Base-by-base conservation (phyloP, 2,888 invertebrate genomes). In the Spodoptera exigua region DNA sequence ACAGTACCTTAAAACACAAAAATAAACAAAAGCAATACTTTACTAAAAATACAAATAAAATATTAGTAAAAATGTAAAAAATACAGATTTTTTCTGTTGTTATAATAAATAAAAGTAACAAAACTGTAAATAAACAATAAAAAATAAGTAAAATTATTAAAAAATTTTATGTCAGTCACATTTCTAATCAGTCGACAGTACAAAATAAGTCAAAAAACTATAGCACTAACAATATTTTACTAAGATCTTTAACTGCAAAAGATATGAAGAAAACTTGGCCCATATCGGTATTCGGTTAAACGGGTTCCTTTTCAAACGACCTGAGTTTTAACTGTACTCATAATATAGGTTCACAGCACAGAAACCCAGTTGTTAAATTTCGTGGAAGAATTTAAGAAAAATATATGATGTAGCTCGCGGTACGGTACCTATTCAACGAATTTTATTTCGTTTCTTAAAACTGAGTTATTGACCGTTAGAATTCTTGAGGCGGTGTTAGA, bases 341-440 rank as follows among this genome's bases (percentile, higher is more conserved):
- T 14, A 46, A 27, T 45, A 36, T 49, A 59, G 35, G 51, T 56
- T 46, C 57, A 44, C 45, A 34, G 46, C 53, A 59, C 55, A 54
- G 44, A 59, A 76, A 70, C 70, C 76, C 53, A 73, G 45, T 74
- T 74, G 70, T 70, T 74, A 61, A 70, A 74, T 74, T 73, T 76
- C 17, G 35, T 59, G 66, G 58, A 76, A 73, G 51, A 74, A 61
- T 74, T 74, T 71, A 61, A 64, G 71, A 73, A 73, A 74, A 73
- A 76, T 76, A 55, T 76, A 68, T 54, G 70, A 62, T 46, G 47
- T 55, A 43, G 44, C 66, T 49, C 37, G 5, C 27, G 27, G 27
- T 27, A 9, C 27, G 41, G 62, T 55, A n/a, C n/a, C n/a, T n/a
- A 51, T 61, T 69, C 35, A 2, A 13, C 9, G 54, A 72, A 72